These are phyloP conservation scores for Aporophyla nigra DNA, from an alignment of 2,888 invertebrate species.

Conservation along the genomic window DNA sequence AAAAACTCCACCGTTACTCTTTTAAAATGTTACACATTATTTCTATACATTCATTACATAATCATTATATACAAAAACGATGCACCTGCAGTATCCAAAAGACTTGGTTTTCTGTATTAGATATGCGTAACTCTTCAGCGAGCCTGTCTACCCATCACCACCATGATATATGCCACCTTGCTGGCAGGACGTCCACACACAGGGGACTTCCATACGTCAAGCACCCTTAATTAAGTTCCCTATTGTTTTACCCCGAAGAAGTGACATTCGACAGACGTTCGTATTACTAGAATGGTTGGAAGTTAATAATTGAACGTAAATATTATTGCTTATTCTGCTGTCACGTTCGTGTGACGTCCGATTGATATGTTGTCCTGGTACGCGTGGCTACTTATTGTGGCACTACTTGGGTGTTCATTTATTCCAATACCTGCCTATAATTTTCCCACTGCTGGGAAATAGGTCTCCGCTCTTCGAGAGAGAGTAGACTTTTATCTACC, in stretches of 20 bases:
- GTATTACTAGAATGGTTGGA: background rate
- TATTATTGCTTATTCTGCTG: constrained; percentile 18
- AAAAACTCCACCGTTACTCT: no score
- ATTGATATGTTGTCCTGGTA: constrained; percentile 3
- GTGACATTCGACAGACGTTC: background rate
- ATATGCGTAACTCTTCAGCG: background rate
- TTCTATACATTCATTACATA: no score
- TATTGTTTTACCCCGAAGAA: constrained; percentile 21
- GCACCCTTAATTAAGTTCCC: constrained; percentile 14
- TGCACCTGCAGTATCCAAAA: no score
- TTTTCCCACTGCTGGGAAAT: no score
- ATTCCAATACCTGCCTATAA: background rate
- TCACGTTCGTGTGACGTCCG: background rate
- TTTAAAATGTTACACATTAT: no score
- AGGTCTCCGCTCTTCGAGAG: no score
- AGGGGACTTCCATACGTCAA: background rate
- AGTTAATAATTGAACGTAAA: constrained; percentile 17
- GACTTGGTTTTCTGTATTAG: background rate
- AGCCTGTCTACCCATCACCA: background rate
- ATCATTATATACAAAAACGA: no score
- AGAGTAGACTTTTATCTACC: no score
- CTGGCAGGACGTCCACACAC: background rate
- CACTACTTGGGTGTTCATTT: background rate
- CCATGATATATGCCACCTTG: background rate
- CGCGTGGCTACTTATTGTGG: background rate